Evolutionary conservation across 2,113 vertebrate species (phyloP).

Genomic region (Nycticorax nycticorax): DNA sequence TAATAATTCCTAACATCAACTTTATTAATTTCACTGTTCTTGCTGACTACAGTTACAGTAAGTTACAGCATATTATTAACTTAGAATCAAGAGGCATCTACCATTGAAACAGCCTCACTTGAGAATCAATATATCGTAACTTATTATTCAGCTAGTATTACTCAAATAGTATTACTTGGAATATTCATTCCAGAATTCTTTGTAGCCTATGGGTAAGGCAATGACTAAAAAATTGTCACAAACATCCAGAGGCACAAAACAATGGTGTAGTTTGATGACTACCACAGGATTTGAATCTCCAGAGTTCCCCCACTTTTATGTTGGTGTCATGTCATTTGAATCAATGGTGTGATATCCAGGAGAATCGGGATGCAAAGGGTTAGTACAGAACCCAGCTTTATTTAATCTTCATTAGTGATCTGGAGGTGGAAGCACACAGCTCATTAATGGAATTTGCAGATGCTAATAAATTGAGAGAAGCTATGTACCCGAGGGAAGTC

Average conservation of each 20-base stretch:
- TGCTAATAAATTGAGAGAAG: constrained; percentile 62
- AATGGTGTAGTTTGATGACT: neutral
- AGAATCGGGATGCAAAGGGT: constrained; percentile 30
- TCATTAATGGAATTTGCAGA: constrained; percentile 57
- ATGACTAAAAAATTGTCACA: neutral
- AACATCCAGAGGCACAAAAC: fast-evolving
- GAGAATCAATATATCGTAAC: neutral
- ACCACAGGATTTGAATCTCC: neutral
- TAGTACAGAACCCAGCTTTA: constrained; percentile 19
- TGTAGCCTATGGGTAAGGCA: neutral
- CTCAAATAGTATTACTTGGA: neutral
- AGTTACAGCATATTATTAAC: neutral
- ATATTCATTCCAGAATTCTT: neutral
- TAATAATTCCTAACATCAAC: neutral
- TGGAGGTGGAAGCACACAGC: constrained; percentile 54
- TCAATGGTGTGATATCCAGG: neutral
- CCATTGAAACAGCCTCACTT: neutral
- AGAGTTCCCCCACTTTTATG: neutral
- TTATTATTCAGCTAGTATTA: neutral
- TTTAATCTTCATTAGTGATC: constrained; percentile 64
- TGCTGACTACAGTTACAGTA: neutral
- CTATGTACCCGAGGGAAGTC: constrained; percentile 35
- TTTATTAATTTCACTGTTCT: neutral
- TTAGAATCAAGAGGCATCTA: neutral
- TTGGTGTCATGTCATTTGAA: neutral